Conservation (phyloP, 2,797 vertebrate genomes). For the Manis javanica region DNA sequence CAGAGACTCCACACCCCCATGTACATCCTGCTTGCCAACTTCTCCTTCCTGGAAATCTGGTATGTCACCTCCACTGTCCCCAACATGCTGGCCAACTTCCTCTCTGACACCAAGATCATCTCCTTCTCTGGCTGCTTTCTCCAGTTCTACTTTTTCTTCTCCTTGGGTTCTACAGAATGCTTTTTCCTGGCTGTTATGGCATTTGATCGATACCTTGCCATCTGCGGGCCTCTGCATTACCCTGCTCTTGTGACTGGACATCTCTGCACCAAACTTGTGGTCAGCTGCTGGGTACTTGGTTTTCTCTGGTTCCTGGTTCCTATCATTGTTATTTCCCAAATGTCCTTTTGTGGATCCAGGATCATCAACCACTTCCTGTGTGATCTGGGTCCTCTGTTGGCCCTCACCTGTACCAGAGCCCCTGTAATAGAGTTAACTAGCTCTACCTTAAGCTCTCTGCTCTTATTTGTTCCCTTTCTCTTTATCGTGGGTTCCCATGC, state of each 20-base stretch:
- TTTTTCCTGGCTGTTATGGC: constrained; percentile 73
- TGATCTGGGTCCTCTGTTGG: constrained; percentile 57
- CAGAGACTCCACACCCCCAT: constrained; percentile 68
- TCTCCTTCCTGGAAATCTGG: constrained; percentile 72
- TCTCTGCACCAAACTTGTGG: constrained; percentile 42
- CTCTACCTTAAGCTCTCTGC: constrained; percentile 61
- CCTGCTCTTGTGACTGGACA: constrained; percentile 7
- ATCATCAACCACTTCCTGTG: constrained; percentile 68
- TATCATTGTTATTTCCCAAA: constrained; percentile 52
- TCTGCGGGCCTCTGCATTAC: constrained; percentile 65
- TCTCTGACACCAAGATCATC: constrained; percentile 48
- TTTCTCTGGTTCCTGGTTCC: constrained; percentile 62
- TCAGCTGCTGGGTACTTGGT: constrained; percentile 59
- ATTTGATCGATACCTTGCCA: constrained; percentile 71
- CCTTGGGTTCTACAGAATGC: constrained; percentile 64
- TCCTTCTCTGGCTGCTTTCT: constrained; percentile 60
- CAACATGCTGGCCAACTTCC: constrained; percentile 52
- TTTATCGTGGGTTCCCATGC: constrained; percentile 60
- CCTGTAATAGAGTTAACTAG: constrained; percentile 46
- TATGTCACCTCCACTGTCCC: constrained; percentile 63
- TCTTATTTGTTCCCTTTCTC: constrained; percentile 46
- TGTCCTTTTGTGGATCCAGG: constrained; percentile 62
- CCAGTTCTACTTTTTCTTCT: constrained; percentile 75
- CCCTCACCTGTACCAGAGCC: constrained; percentile 40
- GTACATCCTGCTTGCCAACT: constrained; percentile 67